Conservation (phyloP, 1,140 invertebrate species). For the Riptortus pedestris region DNA sequence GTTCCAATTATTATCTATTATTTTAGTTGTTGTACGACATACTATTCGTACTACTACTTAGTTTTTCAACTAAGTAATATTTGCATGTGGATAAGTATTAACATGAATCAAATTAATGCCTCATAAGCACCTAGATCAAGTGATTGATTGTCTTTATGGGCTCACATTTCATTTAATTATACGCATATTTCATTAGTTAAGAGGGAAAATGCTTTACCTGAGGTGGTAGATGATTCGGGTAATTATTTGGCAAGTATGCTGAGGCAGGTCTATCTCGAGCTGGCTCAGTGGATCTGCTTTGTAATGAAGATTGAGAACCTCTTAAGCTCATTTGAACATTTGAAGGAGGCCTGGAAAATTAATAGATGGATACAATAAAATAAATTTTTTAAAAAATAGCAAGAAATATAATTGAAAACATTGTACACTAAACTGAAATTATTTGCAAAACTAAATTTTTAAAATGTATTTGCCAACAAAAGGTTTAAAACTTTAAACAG, state of each 20-base stretch:
- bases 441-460: too few species aligned
- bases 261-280: constrained; percentile 45
- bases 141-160: too few species aligned
- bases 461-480: too few species aligned
- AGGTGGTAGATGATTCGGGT: constrained; percentile 21
- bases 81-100: too few species aligned
- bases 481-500: too few species aligned
- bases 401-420: background rate
- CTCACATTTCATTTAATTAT: too few species aligned
- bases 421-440: background rate
- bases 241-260: constrained; percentile 41
- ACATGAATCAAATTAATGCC: too few species aligned
- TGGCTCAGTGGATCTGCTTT: constrained; percentile 36
- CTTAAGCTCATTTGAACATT: constrained; percentile 32
- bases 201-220: background rate
- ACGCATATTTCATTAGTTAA: too few species aligned
- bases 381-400: background rate
- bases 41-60: too few species aligned
- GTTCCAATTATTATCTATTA: too few species aligned
- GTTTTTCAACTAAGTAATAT: too few species aligned
- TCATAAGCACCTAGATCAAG: too few species aligned
- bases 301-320: constrained; percentile 44
- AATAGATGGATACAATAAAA: constrained; percentile 1
- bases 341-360: background rate
- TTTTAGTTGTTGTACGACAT: constrained; percentile 25